phyloP scores from a whole-genome alignment of 2,113 vertebrate genomes.

The Talpa occidentalis region DNA sequence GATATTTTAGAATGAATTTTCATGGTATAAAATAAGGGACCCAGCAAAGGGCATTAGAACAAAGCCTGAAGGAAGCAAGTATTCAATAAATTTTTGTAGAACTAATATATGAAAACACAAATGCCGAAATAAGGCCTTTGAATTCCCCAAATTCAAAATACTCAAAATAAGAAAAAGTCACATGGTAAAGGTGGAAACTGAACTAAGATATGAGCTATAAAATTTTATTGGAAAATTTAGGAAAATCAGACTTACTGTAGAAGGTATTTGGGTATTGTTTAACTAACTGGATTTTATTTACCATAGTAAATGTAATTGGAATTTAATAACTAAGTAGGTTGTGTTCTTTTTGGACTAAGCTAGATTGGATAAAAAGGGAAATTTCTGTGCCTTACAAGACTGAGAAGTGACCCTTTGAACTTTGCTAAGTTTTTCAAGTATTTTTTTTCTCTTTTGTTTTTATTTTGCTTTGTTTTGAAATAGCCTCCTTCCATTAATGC shows the following conservation, averaged over 20 bases:
- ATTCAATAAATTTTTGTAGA: neutral
- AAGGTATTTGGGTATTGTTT: neutral
- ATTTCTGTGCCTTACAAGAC: neutral
- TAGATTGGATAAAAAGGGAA: neutral
- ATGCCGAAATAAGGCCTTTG: neutral
- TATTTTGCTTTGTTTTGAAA: neutral
- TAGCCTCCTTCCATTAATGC: neutral
- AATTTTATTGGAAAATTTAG: neutral
- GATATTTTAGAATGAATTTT: neutral
- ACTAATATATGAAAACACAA: neutral
- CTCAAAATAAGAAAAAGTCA: neutral
- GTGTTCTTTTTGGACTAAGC: neutral
- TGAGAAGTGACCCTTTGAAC: neutral
- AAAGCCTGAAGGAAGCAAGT: neutral
- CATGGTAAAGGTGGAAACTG: neutral
- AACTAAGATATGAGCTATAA: neutral
- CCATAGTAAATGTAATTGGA: neutral
- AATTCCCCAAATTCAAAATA: neutral
- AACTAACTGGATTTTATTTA: neutral
- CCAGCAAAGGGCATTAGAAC: accelerated
- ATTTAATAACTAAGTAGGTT: neutral
- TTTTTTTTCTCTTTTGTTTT: neutral
- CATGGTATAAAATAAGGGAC: neutral
- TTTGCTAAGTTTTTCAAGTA: neutral
- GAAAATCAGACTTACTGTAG: neutral